These are phyloP conservation scores for Drosophila demipolita DNA, from an alignment of 2,888 invertebrate genomes.

Conservation along the genomic window DNA sequence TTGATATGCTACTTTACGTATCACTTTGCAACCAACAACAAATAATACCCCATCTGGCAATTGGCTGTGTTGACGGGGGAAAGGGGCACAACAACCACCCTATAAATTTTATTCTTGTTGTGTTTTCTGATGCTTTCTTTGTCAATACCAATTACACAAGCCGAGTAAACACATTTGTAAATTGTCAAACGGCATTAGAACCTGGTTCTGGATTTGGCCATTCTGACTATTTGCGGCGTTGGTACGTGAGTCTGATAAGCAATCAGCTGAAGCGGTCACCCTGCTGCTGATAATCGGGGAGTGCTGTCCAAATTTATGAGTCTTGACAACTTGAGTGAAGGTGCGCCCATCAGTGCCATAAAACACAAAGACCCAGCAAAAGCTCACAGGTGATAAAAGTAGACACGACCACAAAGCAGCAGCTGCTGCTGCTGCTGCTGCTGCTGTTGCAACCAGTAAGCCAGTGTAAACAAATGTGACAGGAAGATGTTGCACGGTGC, in stretches of 20 bases:
- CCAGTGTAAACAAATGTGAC: constrained; percentile 51
- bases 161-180: constrained; percentile 63
- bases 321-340: constrained; percentile 52
- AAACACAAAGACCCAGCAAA: constrained; percentile 42
- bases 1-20: constrained; percentile 65
- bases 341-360: constrained; percentile 42
- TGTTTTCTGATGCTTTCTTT: constrained; percentile 28
- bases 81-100: neutral
- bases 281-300: constrained; percentile 33
- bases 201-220: constrained; percentile 36
- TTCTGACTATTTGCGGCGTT: constrained; percentile 1
- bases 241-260: constrained; percentile 45
- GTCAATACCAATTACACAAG: constrained; percentile 61
- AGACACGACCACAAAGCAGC: constrained; percentile 7
- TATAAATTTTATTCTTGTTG: neutral
- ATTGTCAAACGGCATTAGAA: constrained; percentile 68
- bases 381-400: constrained; percentile 57
- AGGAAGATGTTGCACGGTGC: constrained; percentile 42
- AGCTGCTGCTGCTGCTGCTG: neutral
- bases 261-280: constrained; percentile 19
- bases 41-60: neutral
- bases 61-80: neutral
- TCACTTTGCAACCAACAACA: neutral
- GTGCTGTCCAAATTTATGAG: constrained; percentile 59
- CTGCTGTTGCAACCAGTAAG: constrained; percentile 7